Base-by-base conservation (phyloP, 2,113 vertebrate genomes). In the Pteropus alecto region DNA sequence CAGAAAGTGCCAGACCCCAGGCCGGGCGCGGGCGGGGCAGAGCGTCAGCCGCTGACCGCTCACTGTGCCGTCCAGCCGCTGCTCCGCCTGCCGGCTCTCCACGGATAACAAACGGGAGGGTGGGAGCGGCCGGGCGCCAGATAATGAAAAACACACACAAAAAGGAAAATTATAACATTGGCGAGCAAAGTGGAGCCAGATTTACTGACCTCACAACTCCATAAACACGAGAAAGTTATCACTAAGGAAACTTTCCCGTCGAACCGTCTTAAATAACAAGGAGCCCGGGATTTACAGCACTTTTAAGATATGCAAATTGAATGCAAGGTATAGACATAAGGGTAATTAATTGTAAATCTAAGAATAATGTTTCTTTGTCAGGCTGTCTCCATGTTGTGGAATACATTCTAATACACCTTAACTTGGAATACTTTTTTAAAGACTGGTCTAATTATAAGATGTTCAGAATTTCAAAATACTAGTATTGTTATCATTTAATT, bases 261-360 rank as follows among this genome's bases (percentile, higher is more conserved):
- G 90, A 97, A 93, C 93, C 98, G 99, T 99, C 99, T 98, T 99
- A 99, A 99, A 99, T 99, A 99, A 99, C 99, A 99, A 98, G 99
- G 98, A 98, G 98, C 97, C 98, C 98, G 98, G 98, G 97, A 99
- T 99, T 99, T 99, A 99, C 98, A 98, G 98, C 99, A 98, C 98
- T 99, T 99, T 99, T 99, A 99, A 99, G 99, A 99, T 99, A 99
- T 99, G 99, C 99, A 99, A 99, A 99, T 99, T 98, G 98, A 99
- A 99, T 99, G 99, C 99, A 99, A 99, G 99, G 99, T 99, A 99
- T 99, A 99, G 99, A 99, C 99, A 98, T 99, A 99, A 99, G 99
- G 99, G 99, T 99, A 99, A 99, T 99, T 99, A 99, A 99, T 99
- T 99, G 99, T 99, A 99, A 99, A 99, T 99, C 99, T 98, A 99